Evolutionary conservation across 2,888 invertebrate species (phyloP), one percentile per base, ranked within the genome.

Genomic region (Shargacucullia verbasci): DNA sequence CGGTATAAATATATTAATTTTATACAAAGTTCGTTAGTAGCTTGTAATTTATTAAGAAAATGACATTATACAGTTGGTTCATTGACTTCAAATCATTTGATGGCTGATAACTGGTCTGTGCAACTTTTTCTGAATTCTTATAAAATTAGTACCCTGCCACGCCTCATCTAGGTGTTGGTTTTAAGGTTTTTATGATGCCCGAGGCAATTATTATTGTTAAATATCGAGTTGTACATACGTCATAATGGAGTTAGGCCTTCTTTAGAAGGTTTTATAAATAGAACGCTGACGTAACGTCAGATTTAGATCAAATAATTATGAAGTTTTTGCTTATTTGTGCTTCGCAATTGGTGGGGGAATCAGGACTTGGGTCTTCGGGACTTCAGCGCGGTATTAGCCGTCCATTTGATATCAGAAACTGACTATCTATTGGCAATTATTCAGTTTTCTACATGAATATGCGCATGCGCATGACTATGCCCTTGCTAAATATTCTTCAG

Each of bases 21-120:
- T 25, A 12, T 14, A 27, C 15, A 45, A 13, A 49, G 35, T 43
- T 59, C 33, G 35, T 44, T 41, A 53, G 31, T 14, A 20, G 20
- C 20, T 20, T 20, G 20, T 20, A 20, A 20, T 61, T 50, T 65
- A 67, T 61, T 49, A 67, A 67, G 61, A 61, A 59, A 49, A 67
- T 47, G 47, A 60, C 68, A 70, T 57, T 62, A 45, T 33, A 15
- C 27, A 59, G 27, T 48, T 50, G 56, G 69, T 60, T 70, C 61
- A 50, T 34, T 71, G 71, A 67, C 71, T 38, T 52, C 25, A 7
- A 45, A 20, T 39, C 41, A 11, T 47, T 45, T 49, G 49, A 55
- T 27, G 45, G 33, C 40, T 31, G 44, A 43, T 53, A 40, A 57
- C 52, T 43, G 27, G 66, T 70, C 48, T 46, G 33, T 55, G 52